Conservation (phyloP, 2,113 vertebrate genomes). For the Nothoprocta perdicaria region DNA sequence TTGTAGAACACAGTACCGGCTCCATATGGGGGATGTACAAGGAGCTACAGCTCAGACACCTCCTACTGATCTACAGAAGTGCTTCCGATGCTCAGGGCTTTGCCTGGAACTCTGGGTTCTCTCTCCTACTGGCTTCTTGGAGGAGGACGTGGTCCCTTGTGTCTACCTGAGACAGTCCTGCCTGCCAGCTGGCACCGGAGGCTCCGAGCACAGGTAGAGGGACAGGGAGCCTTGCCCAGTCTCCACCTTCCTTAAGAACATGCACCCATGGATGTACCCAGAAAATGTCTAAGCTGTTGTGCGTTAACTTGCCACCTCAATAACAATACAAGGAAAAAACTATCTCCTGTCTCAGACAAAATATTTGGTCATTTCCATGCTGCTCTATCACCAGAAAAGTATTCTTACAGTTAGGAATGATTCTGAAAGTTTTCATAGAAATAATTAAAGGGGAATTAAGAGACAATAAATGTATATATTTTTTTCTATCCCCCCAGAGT, state of each 20-base stretch:
- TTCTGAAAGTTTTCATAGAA: background rate
- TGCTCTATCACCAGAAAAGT: background rate
- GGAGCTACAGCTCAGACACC: background rate
- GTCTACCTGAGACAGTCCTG: background rate
- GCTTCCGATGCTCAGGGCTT: background rate
- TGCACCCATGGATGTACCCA: background rate
- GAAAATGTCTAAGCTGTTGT: background rate
- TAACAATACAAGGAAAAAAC: background rate
- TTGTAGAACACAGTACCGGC: background rate
- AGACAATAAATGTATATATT: rapidly evolving
- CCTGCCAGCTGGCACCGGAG: too few species aligned
- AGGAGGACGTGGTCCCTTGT: background rate
- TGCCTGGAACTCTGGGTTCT: background rate
- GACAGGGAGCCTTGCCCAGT: background rate
- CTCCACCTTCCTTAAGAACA: background rate
- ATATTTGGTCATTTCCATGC: background rate
- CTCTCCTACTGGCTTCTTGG: background rate
- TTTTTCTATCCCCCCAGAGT: background rate
- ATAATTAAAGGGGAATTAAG: background rate
- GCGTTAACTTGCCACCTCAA: background rate
- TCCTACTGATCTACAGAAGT: background rate
- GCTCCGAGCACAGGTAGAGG: background rate
- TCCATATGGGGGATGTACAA: background rate
- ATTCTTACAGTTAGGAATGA: background rate
- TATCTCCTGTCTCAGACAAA: background rate